These are phyloP conservation scores for Euphydryas editha DNA, from an alignment of 2,888 invertebrate genomes.

Conservation along the genomic window DNA sequence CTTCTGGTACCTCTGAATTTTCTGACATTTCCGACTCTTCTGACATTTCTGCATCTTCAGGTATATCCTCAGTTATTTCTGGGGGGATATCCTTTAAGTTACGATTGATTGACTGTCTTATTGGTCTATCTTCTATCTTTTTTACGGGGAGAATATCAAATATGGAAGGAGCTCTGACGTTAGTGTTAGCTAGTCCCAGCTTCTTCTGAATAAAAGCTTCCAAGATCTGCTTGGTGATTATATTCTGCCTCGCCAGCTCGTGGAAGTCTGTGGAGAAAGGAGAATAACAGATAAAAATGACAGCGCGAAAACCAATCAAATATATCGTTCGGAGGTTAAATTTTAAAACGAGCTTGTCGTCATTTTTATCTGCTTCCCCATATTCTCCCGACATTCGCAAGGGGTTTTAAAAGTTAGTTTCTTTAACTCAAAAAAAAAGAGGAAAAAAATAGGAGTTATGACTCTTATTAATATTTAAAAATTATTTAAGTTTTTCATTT, in stretches of 20 bases:
- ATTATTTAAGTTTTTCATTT: neutral
- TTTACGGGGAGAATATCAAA: slow-evolving; percentile 86
- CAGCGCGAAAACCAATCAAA: slow-evolving; percentile 56
- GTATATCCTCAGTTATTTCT: slow-evolving; percentile 44
- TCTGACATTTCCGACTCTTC: slow-evolving; percentile 43
- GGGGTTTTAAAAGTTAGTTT: slow-evolving; percentile 5
- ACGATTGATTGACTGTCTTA: slow-evolving; percentile 47
- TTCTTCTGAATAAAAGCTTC: slow-evolving; percentile 89
- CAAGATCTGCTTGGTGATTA: slow-evolving; percentile 90
- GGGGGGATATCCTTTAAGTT: slow-evolving; percentile 46
- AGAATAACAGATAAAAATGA: slow-evolving; percentile 82
- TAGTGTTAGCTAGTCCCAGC: slow-evolving; percentile 82
- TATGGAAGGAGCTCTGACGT: slow-evolving; percentile 83
- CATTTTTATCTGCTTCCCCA: slow-evolving; percentile 82
- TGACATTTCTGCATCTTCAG: slow-evolving; percentile 18
- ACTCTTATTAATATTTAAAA: neutral
- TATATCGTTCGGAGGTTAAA: slow-evolving; percentile 43
- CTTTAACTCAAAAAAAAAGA: neutral
- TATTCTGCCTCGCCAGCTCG: slow-evolving; percentile 89
- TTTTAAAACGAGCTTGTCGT: slow-evolving; percentile 56
- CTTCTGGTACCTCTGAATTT: slow-evolving; percentile 51
- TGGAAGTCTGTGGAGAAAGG: slow-evolving; percentile 78
- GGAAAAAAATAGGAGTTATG: no score
- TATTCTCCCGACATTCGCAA: slow-evolving; percentile 46
- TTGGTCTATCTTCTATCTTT: slow-evolving; percentile 55